Percentiles rank a stretch among this genome's conserved stretches.
Evolutionary conservation across 2,888 invertebrate species (phyloP).

Genomic region (Phyto melanocephala): DNA sequence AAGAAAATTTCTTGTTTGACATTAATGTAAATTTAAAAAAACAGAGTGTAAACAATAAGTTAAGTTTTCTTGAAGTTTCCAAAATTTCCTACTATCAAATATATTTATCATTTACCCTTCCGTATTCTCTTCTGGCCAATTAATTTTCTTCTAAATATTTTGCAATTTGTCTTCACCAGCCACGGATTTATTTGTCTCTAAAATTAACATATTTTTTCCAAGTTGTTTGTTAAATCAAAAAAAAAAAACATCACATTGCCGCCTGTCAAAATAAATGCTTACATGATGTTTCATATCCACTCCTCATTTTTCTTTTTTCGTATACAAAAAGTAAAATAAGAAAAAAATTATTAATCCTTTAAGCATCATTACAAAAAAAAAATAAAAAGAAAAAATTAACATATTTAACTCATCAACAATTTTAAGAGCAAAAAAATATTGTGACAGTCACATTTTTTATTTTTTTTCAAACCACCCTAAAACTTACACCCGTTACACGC

Average conservation of each 20-base stretch:
- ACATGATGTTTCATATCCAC: slow-evolving; percentile 13
- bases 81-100: too few relatives aligned
- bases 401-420: slow-evolving; percentile 16
- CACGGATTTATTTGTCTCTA: neutral
- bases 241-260: neutral
- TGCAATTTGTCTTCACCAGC: neutral
- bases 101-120: too few relatives aligned
- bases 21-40: too few relatives aligned
- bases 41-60: too few relatives aligned
- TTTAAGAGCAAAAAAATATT: neutral
- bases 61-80: too few relatives aligned
- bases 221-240: too few relatives aligned
- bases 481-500: neutral
- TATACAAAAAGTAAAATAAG: neutral
- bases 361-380: neutral
- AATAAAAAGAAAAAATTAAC: neutral
- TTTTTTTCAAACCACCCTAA: neutral
- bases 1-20: too few relatives aligned
- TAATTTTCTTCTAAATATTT: neutral
- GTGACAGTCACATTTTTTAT: neutral
- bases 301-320: neutral
- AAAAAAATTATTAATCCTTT: neutral
- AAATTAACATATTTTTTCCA: neutral
- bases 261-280: slow-evolving; percentile 19
- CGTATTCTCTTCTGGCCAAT: too few relatives aligned